A percentile compares a stretch with the other conserved stretches of the same genome.
Evolutionary conservation across 2,113 vertebrate species (phyloP).

Genomic region (Pygoscelis adeliae): DNA sequence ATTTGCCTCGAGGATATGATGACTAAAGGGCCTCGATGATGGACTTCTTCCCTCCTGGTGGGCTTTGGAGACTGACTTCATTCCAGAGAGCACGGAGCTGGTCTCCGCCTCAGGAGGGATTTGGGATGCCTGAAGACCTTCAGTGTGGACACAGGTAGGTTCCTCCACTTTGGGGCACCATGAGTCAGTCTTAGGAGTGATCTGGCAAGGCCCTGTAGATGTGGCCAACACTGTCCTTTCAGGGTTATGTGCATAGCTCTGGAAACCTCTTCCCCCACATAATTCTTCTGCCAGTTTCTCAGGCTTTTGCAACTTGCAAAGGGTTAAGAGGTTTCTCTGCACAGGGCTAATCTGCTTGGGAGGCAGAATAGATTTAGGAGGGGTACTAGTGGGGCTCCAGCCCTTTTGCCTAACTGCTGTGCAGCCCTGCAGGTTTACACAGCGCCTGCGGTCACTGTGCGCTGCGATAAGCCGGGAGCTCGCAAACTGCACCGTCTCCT

Average conservation of each 20-base stretch:
- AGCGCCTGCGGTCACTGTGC: accelerated
- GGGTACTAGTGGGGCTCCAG: not conserved
- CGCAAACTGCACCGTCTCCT: accelerated
- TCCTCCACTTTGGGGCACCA: not conserved
- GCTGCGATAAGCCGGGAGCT: not conserved
- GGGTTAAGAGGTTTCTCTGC: not conserved
- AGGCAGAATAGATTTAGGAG: not conserved
- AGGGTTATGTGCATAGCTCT: not conserved
- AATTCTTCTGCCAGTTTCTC: not conserved
- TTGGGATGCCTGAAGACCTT: not conserved
- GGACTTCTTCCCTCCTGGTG: not conserved
- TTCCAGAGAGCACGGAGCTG: not conserved
- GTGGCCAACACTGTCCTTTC: not conserved
- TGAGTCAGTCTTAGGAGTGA: not conserved
- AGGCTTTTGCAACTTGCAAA: not conserved
- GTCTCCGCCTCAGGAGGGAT: not conserved
- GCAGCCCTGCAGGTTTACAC: not conserved
- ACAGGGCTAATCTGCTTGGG: not conserved
- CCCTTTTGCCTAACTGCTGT: not conserved
- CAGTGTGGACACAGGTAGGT: not conserved
- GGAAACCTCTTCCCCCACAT: not conserved
- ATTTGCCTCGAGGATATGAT: not conserved
- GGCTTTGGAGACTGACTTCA: not conserved
- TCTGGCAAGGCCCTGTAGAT: not conserved
- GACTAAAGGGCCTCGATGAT: accelerated